Base-by-base conservation (phyloP, 1,140 invertebrate species). In the Lepidurus apus region DNA sequence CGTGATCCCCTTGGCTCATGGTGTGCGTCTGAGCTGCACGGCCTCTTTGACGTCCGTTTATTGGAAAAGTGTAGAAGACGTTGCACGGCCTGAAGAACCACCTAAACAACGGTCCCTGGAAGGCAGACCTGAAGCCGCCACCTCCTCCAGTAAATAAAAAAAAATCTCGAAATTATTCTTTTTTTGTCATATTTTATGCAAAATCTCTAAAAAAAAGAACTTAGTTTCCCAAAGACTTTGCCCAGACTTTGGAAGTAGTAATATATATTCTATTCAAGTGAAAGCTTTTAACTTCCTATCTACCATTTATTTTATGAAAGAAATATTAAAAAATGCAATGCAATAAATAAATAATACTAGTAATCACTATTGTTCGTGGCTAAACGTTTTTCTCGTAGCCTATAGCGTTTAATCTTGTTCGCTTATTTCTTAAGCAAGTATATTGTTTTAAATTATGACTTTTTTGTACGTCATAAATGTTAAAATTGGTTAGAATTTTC, bases 21-120 rank as follows among this genome's bases (percentile, higher is more conserved):
- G 53, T 17, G 53, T 65, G 53, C 53, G 21, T 65, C 53, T 65
- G 5, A 65, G 53, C 53, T 65, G 53, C 53, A 65, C 17, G n/a
- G 53, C 53, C 10, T 65, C 53, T 65, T 65, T 65, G 53, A 65
- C 53, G 53, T 65, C 53, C 53, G n/a, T 65, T 65, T 65, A 65
- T 65, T 65, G 53, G 53, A 65, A 65, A 65, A 65, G 53, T 65
- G 53, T 65, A 21, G 53, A 65, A 65, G 53, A 65, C 6, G 21
- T 65, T 65, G 53, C 53, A 21, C 4, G 53, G 13, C 53, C 53
- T 65, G 53, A 65, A 65, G 53, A 65, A 65, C 21, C 53, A 17
- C 53, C 53, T n/a, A 65, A 65, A 17, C 53, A 65, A 65, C 8
- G 53, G 7, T 65, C 53, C 13, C 53, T 65, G 53, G 53, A 65